phyloP scores from a whole-genome alignment of 2,888 invertebrate genomes.

The Tuta absoluta region DNA sequence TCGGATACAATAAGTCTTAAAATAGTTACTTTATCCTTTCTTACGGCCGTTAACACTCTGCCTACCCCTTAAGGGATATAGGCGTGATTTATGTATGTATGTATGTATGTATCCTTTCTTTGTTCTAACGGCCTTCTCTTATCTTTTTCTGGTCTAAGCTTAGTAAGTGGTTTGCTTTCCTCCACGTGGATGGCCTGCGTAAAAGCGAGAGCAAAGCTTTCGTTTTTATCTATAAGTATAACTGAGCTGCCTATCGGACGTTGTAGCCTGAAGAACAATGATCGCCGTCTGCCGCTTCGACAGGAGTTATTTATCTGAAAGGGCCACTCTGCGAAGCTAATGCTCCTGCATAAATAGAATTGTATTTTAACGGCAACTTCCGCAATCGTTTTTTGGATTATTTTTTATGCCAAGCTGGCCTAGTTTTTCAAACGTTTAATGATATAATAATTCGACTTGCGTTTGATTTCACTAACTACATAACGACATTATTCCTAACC shows the following conservation, averaged over 20 bases:
- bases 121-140: too few relatives aligned
- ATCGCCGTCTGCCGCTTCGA: slow-evolving; percentile 37
- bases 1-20: too few relatives aligned
- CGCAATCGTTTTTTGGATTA: background rate
- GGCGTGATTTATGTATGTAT: too few relatives aligned
- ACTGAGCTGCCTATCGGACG: background rate
- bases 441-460: too few relatives aligned
- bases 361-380: slow-evolving; percentile 7
- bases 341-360: slow-evolving; percentile 19
- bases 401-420: too few relatives aligned
- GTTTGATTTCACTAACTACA: too few relatives aligned
- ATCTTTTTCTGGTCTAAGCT: too few relatives aligned
- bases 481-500: background rate
- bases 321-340: slow-evolving; percentile 25
- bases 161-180: slow-evolving; percentile 23
- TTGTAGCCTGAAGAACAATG: slow-evolving; percentile 47
- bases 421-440: too few relatives aligned
- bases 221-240: slow-evolving; percentile 43
- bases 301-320: slow-evolving; percentile 30
- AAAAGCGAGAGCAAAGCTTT: slow-evolving; percentile 47
- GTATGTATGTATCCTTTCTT: too few relatives aligned
- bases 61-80: too few relatives aligned
- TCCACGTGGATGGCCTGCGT: slow-evolving; percentile 36
- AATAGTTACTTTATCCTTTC: too few relatives aligned
- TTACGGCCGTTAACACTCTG: too few relatives aligned